Conservation (phyloP, 2,797 vertebrate species). For the Anas bahamensis region DNA sequence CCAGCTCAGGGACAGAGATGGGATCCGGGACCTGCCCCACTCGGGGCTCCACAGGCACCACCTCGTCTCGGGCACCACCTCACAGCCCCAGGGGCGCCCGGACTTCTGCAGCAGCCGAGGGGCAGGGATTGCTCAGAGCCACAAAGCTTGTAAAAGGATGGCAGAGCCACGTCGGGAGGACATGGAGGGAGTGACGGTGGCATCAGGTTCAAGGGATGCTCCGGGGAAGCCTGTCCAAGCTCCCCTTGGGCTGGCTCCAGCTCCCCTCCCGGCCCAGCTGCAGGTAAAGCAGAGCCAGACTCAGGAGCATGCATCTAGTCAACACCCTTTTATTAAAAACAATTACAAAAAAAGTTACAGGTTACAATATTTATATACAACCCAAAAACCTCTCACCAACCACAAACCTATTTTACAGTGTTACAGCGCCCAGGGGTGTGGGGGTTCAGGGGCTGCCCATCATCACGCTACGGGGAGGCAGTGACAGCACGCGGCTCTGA, state of each 20-base stretch:
- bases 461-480: neutral
- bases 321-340: slow-evolving; percentile 75
- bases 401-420: neutral
- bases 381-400: neutral
- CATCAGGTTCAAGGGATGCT: rapidly evolving
- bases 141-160: neutral
- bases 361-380: slow-evolving; percentile 48
- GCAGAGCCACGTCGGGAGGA: neutral
- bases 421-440: neutral
- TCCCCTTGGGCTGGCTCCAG: neutral
- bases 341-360: slow-evolving; percentile 69
- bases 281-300: neutral
- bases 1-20: neutral
- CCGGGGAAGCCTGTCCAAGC: neutral
- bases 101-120: rapidly evolving
- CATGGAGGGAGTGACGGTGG: rapidly evolving
- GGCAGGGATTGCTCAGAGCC: rapidly evolving
- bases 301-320: neutral
- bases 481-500: neutral
- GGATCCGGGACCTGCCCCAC: neutral
- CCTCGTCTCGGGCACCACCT: neutral
- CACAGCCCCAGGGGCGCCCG: neutral
- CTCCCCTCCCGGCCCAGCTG: rapidly evolving
- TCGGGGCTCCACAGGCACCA: rapidly evolving
- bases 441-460: neutral